Base-by-base conservation (phyloP, 2,797 vertebrate species). In the Macropus fuliginosus region DNA sequence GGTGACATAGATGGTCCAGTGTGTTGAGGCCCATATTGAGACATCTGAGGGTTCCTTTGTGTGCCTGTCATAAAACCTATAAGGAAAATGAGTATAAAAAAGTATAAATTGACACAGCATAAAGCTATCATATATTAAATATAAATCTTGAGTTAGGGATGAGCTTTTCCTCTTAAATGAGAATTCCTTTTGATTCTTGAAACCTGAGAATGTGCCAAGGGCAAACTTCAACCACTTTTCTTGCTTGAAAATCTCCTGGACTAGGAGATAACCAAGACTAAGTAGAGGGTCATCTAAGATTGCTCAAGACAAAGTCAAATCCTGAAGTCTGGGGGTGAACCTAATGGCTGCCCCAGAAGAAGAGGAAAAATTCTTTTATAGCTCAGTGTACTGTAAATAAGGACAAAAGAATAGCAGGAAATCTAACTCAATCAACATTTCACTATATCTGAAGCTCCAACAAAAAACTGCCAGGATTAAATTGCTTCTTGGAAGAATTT, bases 1-100 rank as follows among this genome's bases (percentile, higher is more conserved):
- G 99, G 99, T 94, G 99, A 99, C 99, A 99, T 99, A 90, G 99
- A 99, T 54, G 99, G 99, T 97, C 99, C 99, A 2, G 99, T 99
- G 97, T 99, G 99, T 91, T 99, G 99, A 97, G 99, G 98, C 94
- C 99, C 99, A 98, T 99, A 99, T 95, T 99, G 99, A 96, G 99
- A 99, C 98, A 99, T 98, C 57, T 99, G 98, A 97, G 99, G 99
- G 96, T 99, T 99, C 98, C 99, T 99, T 98, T 99, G 99, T 96
- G 99, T 99, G 98, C 99, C 99, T 97, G 99, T 97, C 98, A 99
- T 98, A 97, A 99, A 99, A 96, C 99, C 99, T 98, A 97, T 94
- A 96, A 95, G 91, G 93, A 92, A 98, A 95, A 97, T 90, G 98
- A 98, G 97, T 0, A 9, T 66, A 97, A 94, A 0, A 97, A 46